Evolutionary conservation across 1,140 invertebrate species (phyloP), one percentile per base, ranked within the genome.

Genomic region (Saccostrea echinata): DNA sequence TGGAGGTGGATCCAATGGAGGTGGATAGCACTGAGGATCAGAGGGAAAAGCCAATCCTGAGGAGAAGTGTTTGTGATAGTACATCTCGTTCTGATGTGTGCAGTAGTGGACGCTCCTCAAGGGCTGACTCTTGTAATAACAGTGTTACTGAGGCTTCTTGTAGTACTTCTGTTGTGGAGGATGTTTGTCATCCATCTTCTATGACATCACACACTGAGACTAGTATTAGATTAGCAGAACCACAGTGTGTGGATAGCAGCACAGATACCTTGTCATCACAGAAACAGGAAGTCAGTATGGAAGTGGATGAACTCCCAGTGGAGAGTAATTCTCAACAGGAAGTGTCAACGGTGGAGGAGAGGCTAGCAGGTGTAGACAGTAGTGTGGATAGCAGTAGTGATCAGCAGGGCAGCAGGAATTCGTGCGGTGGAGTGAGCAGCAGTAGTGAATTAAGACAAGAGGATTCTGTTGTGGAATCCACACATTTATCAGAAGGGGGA

Each of bases 341-440:
- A 24, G 81, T 52, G 35, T 82, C 81, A 1, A 24, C 81, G 11
- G 52, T 82, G 18, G 81, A 43, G 9, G 35, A 82, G 52, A 53
- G 52, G 81, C 33, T 51, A 12, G 35, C 35, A 16, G 80, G 86
- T 51, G 68, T 71, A 16, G 68, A 71, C 24, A 71, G 68, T 43
- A 88, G 80, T 57, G 87, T 88, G 76, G 87, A 84, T 43, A 88
- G 87, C 55, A 88, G 87, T 81, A 88, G 84, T 82, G 87, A 86
- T 61, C 71, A 83, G 27, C 30, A 82, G 52, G 52, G 83, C 30
- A 61, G 52, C 51, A 57, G 27, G 52, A 55, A 24, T 2, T 21
- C 27, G 1, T 3, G 30, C 0, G 51, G 53, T 57, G 84, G 83
- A 13, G 87, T 88, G 3, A 88, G 86, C 68, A 88, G 87, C 30